Conservation (phyloP, 1,140 invertebrate species). For the Antheraea mylitta region DNA sequence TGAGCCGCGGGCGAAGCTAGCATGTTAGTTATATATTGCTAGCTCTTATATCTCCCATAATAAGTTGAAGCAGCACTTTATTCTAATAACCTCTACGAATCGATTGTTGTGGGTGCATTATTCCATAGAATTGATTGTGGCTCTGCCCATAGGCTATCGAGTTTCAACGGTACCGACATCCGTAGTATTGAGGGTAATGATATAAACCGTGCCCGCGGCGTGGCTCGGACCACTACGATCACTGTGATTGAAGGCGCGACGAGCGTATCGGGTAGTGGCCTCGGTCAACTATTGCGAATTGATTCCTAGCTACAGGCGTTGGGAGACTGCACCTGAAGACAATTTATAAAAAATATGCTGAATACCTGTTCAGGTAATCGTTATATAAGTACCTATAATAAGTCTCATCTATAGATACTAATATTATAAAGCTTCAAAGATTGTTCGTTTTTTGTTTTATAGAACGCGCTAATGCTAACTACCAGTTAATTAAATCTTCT, state of each 20-base stretch:
- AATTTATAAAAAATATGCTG: neutral
- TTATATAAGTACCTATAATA: too few relatives aligned
- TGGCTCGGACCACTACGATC: constrained; percentile 33
- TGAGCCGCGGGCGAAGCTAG: too few relatives aligned
- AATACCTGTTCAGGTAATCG: too few relatives aligned
- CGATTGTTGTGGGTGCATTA: constrained; percentile 12
- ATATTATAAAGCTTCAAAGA: too few relatives aligned
- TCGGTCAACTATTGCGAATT: constrained; percentile 42
- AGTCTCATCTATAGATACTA: too few relatives aligned
- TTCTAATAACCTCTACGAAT: neutral
- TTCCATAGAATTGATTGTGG: constrained; percentile 26
- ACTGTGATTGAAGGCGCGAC: constrained; percentile 45
- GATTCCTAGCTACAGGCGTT: constrained; percentile 51
- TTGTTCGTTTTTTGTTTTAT: too few relatives aligned
- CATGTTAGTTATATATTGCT: too few relatives aligned
- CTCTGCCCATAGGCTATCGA: constrained; percentile 36
- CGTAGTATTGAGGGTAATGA: constrained; percentile 52
- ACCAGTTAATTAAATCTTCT: too few relatives aligned
- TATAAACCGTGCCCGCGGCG: constrained; percentile 58
- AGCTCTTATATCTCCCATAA: neutral
- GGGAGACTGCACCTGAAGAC: constrained; percentile 25
- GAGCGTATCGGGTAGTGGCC: constrained; percentile 35
- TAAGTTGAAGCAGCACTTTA: too few relatives aligned
- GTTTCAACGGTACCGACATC: constrained; percentile 48
- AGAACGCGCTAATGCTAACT: too few relatives aligned